These are phyloP conservation scores for Spilosoma lubricipeda DNA, from an alignment of 2,888 invertebrate species.

Conservation along the genomic window DNA sequence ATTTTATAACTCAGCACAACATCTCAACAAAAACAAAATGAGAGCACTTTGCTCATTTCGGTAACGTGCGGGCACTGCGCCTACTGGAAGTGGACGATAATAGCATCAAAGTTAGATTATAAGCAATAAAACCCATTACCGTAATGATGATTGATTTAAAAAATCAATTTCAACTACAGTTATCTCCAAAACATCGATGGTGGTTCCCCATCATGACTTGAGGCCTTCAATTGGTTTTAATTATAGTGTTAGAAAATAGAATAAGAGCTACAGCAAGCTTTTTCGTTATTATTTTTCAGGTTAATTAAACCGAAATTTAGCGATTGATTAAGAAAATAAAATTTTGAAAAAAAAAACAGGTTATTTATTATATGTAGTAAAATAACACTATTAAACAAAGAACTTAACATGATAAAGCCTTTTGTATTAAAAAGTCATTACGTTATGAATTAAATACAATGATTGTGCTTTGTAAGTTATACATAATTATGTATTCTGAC, in stretches of 20 bases:
- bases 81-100: constrained; percentile 66
- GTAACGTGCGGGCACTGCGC: constrained; percentile 77
- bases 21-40: constrained; percentile 74
- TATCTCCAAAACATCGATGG: constrained; percentile 64
- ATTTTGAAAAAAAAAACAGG: not conserved
- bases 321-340: not conserved
- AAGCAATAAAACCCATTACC: constrained; percentile 75
- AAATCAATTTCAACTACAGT: constrained; percentile 81
- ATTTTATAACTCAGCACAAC: constrained; percentile 68
- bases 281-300: not conserved
- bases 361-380: not conserved
- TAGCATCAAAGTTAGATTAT: constrained; percentile 72
- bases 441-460: not conserved
- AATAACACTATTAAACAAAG: not conserved
- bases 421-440: not conserved
- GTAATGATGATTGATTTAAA: constrained; percentile 78
- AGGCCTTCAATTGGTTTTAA: constrained; percentile 17
- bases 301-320: not conserved
- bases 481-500: not conserved
- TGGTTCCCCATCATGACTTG: constrained; percentile 59
- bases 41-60: constrained; percentile 66
- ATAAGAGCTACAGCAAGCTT: constrained; percentile 1
- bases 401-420: not conserved
- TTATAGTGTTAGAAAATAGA: constrained; percentile 2
- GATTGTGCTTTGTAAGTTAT: not conserved